Conservation (phyloP, 2,113 vertebrate species). For the Sterna hirundo region DNA sequence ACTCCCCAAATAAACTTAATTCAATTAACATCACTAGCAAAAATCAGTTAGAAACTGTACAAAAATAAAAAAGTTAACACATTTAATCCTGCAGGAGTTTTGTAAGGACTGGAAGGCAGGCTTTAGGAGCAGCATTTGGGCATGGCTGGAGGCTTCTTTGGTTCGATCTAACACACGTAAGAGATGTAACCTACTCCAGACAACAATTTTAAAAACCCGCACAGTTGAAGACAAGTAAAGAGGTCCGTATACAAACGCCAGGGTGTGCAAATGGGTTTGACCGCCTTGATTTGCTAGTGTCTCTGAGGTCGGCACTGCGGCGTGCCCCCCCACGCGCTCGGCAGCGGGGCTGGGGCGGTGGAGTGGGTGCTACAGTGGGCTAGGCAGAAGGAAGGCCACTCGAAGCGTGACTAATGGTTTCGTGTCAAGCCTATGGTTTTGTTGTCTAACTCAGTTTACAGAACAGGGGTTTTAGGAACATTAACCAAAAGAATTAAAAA, state of each 20-base stretch:
- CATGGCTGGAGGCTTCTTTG: constrained; percentile 99
- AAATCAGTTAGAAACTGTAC: constrained; percentile 94
- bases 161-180: constrained; percentile 91
- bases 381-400: constrained; percentile 59
- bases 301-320: background rate
- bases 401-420: background rate
- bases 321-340: background rate
- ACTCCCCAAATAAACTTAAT: constrained; percentile 87
- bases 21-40: constrained; percentile 88
- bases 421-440: constrained; percentile 9
- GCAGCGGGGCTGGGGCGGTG: background rate
- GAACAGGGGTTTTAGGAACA: background rate
- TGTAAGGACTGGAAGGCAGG: constrained; percentile 97
- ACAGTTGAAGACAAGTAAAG: constrained; percentile 69
- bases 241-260: constrained; percentile 69
- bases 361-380: background rate
- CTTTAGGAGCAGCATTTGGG: constrained; percentile 96
- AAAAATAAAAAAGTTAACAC: constrained; percentile 87
- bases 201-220: constrained; percentile 70
- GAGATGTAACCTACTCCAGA: constrained; percentile 88
- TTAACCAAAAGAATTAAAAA: background rate
- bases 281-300: background rate
- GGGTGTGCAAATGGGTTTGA: constrained; percentile 51
- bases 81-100: constrained; percentile 88
- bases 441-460: background rate